These are phyloP conservation scores for Aporophyla lueneburgensis DNA, from an alignment of 2,888 invertebrate genomes.

Conservation along the genomic window DNA sequence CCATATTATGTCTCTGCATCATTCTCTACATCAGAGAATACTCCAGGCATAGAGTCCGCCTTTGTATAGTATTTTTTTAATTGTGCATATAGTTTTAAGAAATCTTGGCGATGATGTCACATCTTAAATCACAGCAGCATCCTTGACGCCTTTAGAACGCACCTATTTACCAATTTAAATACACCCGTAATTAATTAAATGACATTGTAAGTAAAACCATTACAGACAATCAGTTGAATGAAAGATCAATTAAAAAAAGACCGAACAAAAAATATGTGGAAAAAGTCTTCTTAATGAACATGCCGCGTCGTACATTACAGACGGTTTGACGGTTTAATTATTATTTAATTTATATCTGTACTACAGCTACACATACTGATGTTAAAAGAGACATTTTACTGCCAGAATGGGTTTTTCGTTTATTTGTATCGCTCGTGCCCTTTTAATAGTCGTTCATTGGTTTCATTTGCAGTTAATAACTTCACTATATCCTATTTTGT, in stretches of 20 bases:
- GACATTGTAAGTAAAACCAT: constrained; percentile 60
- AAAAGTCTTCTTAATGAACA: constrained; percentile 71
- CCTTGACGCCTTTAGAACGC: constrained; percentile 26
- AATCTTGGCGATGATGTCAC: constrained; percentile 25
- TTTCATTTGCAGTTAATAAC: constrained; percentile 45
- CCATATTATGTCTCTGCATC: too few relatives aligned
- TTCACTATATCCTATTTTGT: constrained; percentile 9
- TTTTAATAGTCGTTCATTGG: constrained; percentile 34
- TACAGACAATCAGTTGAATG: constrained; percentile 62
- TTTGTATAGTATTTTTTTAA: too few relatives aligned
- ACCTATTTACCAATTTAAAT: constrained; percentile 60
- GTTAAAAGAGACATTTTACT: constrained; percentile 59
- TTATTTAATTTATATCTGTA: constrained; percentile 71
- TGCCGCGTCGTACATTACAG: constrained; percentile 55
- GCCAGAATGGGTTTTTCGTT: constrained; percentile 48
- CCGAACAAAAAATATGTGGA: constrained; percentile 48
- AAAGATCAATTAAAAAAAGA: constrained; percentile 64
- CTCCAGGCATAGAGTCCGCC: too few relatives aligned
- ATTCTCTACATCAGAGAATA: too few relatives aligned
- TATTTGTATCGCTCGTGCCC: constrained; percentile 40
- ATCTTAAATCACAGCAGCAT: constrained; percentile 10
- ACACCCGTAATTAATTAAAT: constrained; percentile 56
- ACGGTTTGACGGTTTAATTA: constrained; percentile 75
- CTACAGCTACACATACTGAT: constrained; percentile 42
- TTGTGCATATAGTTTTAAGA: background rate